These are phyloP conservation scores for Galagoides demidoff DNA, from an alignment of 2,797 vertebrate genomes.

Conservation along the genomic window DNA sequence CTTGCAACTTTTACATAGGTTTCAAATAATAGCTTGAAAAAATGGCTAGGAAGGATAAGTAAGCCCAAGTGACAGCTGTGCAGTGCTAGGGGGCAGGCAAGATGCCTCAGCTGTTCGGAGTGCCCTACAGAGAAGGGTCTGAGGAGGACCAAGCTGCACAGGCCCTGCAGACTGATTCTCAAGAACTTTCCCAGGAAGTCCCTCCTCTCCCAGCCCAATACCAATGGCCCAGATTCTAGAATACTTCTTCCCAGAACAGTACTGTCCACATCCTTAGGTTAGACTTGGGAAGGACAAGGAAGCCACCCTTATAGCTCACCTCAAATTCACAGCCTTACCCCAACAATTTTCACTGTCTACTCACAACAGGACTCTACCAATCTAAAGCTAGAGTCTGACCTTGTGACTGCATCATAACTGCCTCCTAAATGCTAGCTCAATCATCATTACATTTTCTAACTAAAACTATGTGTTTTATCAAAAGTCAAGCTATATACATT, in stretches of 20 bases:
- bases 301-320: background rate
- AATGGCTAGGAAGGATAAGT: background rate
- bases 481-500: background rate
- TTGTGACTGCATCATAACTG: background rate
- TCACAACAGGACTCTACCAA: background rate
- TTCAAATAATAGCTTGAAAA: background rate
- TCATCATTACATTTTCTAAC: background rate
- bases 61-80: background rate
- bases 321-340: background rate
- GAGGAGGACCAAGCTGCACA: background rate
- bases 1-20: background rate
- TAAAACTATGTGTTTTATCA: background rate
- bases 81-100: background rate
- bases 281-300: background rate
- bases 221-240: accelerated
- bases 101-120: background rate
- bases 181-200: too few relatives aligned
- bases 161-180: background rate
- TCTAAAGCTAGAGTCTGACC: background rate
- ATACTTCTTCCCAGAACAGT: background rate
- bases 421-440: background rate
- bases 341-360: background rate
- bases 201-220: too few relatives aligned
- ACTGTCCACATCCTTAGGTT: background rate
- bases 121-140: too few relatives aligned